Conservation (phyloP, 2,113 vertebrate species). For the Rattus rattus region DNA sequence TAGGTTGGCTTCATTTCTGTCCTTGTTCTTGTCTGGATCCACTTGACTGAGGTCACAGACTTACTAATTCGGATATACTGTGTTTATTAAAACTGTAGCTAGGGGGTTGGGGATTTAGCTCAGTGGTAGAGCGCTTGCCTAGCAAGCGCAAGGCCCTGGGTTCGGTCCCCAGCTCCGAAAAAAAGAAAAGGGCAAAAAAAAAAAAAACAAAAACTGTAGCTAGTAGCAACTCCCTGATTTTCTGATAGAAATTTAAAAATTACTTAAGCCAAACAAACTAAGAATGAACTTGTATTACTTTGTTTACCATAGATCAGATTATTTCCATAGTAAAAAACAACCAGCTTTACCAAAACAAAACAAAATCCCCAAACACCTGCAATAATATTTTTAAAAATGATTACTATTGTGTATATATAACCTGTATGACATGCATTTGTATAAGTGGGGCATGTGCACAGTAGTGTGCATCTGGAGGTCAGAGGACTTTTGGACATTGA, state of each 20-base stretch:
- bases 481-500: neutral
- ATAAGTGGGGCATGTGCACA: neutral
- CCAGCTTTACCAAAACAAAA: neutral
- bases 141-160: too few relatives aligned
- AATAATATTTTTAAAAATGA: neutral
- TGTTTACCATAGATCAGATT: neutral
- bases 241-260: constrained; percentile 50
- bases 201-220: neutral
- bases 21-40: neutral
- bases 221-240: neutral
- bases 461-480: neutral
- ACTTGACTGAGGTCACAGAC: neutral
- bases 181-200: too few relatives aligned
- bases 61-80: neutral
- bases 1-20: constrained; percentile 40
- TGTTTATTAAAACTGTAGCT: neutral
- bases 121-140: too few relatives aligned
- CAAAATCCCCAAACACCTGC: neutral
- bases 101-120: too few relatives aligned
- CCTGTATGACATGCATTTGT: neutral
- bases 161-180: too few relatives aligned
- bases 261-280: constrained; percentile 24
- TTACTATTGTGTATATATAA: neutral
- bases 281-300: constrained; percentile 33
- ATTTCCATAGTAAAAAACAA: neutral